Conservation (phyloP, 2,113 vertebrate species). For the Amazona guildingii region DNA sequence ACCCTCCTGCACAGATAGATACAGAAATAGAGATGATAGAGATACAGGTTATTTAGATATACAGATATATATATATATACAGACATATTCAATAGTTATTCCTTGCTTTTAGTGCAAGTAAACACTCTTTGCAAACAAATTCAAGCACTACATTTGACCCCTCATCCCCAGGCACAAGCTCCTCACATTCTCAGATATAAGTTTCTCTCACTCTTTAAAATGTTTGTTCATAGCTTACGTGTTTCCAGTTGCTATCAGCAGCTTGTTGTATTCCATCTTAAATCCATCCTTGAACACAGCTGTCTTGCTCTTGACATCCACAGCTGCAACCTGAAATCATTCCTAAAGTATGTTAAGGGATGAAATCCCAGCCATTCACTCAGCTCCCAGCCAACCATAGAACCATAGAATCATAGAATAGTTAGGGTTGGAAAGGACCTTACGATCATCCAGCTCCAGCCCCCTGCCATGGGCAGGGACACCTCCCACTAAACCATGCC, state of each 20-base stretch:
- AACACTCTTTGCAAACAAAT: background rate
- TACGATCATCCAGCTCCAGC: too few relatives aligned
- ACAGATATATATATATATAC: background rate
- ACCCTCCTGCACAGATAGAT: background rate
- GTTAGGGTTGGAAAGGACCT: too few relatives aligned
- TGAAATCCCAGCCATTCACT: background rate
- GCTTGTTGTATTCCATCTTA: slow-evolving; percentile 94
- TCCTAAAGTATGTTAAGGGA: slow-evolving; percentile 1
- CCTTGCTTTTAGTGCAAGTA: background rate
- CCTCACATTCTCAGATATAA: background rate
- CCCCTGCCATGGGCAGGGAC: too few relatives aligned
- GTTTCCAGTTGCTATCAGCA: slow-evolving; percentile 94
- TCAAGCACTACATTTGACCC: background rate
- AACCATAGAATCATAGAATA: too few relatives aligned
- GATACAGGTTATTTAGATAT: background rate
- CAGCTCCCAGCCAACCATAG: background rate
- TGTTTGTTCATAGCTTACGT: slow-evolving; percentile 70
- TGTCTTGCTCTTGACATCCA: slow-evolving; percentile 88
- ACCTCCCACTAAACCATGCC: too few relatives aligned
- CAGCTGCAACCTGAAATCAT: slow-evolving; percentile 81
- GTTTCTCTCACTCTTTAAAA: background rate
- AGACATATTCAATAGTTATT: background rate
- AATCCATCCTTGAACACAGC: slow-evolving; percentile 91
- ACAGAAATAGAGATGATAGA: background rate
- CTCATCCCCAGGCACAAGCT: background rate